Evolutionary conservation across 2,888 invertebrate species (phyloP), one percentile per base, ranked within the genome.

Genomic region (Crocallis elinguaria): DNA sequence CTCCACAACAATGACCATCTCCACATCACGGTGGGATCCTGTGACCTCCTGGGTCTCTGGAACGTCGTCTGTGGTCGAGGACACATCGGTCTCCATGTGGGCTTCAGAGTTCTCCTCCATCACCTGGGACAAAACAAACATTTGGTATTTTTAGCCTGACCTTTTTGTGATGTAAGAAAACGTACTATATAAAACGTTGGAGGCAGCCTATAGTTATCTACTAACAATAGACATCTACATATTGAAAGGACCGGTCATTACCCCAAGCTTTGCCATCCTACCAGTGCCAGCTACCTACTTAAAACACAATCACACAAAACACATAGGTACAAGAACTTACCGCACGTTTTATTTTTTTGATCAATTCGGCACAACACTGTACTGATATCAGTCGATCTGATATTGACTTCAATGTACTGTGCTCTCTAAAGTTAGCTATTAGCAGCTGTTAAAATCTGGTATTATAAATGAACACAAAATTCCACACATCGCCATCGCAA

Each of bases 61-160:
- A 3, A 79, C 73, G 60, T 88, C 86, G 27, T 77, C 80, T 12
- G 86, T 86, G 39, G 87, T 86, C 17, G 89, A 86, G 25, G 89
- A 82, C 52, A 88, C 86, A 57, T 88, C 86, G 37, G 86, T 86
- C 72, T 88, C 89, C 86, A 87, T 86, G 71, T 83, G 83, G 50
- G 73, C 64, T 59, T 85, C 85, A 57, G 88, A 69, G 62, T 67
- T 79, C 65, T 89, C 88, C 66, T 88, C 89, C 89, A 88, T 89
- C 66, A 77, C 79, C 87, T 88, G 82, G 57, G 74, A 68, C 58
- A 79, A 64, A 79, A 72, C 64, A 73, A 73, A 59, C 49, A 66
- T 57, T 63, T 75, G 69, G 57, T 81, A 82, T 80, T 81, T 80
- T 65, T 79, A 82, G 66, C 68, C 54, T 72, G 71, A 74, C 72